Evolutionary conservation across 2,797 vertebrate species (phyloP).

Genomic region (Gastrophryne carolinensis): DNA sequence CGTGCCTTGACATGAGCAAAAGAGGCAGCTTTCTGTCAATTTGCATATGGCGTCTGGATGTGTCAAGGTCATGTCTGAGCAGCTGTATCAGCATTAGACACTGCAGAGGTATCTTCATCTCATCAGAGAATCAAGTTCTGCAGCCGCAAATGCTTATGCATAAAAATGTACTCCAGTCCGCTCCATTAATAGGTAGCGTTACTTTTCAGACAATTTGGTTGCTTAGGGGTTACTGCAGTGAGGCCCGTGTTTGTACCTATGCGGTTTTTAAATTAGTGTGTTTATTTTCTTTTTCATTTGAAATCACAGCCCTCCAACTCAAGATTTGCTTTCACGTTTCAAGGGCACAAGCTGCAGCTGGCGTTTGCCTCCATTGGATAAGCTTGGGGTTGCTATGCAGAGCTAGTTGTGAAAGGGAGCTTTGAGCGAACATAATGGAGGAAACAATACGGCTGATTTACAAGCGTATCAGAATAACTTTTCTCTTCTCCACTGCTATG

Average conservation of each 20-base stretch:
- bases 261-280: background rate
- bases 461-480: constrained; percentile 4
- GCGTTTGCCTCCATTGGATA: background rate
- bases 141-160: constrained; percentile 18
- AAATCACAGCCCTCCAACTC: background rate
- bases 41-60: constrained; percentile 11
- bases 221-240: background rate
- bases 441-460: constrained; percentile 1
- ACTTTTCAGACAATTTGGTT: background rate
- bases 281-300: background rate
- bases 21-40: background rate
- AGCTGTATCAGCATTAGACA: constrained; percentile 29
- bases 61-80: constrained; percentile 28
- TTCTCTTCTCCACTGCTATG: constrained; percentile 12
- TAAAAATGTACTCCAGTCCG: constrained; percentile 8
- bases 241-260: background rate
- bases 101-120: constrained; percentile 37
- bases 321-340: constrained; percentile 20
- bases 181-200: constrained; percentile 10
- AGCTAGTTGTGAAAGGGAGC: background rate
- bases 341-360: constrained; percentile 6
- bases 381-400: background rate
- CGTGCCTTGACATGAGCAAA: background rate
- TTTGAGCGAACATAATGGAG: constrained; percentile 4
- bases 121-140: constrained; percentile 13